Percentiles rank a stretch among this genome's conserved stretches.
Conservation (phyloP, 2,888 invertebrate species). For the Tipula confusa region DNA sequence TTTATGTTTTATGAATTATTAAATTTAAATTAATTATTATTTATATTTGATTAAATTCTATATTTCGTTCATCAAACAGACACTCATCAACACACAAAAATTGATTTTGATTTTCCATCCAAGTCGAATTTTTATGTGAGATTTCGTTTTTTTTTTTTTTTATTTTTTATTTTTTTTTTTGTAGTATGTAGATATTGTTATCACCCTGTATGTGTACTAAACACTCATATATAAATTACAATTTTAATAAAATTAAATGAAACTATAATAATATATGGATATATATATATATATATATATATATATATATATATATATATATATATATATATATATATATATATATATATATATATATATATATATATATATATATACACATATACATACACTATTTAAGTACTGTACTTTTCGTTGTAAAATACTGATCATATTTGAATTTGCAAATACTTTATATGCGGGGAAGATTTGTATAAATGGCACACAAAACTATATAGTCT, state of each 20-base stretch:
- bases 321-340: too few relatives aligned
- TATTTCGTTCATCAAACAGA: not conserved
- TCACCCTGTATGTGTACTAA: not conserved
- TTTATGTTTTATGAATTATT: not conserved
- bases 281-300: too few relatives aligned
- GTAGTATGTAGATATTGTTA: not conserved
- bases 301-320: too few relatives aligned
- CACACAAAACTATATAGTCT: not conserved
- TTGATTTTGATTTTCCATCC: not conserved
- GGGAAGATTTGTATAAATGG: not conserved
- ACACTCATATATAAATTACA: not conserved
- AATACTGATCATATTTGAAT: not conserved
- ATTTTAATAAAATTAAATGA: not conserved
- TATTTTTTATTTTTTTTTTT: too few relatives aligned
- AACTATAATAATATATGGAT: not conserved
- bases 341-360: too few relatives aligned
- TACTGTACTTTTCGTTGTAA: constrained; percentile 12
- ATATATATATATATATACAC: too few relatives aligned
- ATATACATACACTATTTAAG: not conserved
- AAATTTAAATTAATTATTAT: constrained; percentile 13
- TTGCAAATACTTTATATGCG: not conserved
- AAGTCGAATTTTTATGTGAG: not conserved
- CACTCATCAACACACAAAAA: not conserved
- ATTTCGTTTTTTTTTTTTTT: not conserved
- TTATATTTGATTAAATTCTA: constrained; percentile 16